Conservation (phyloP, 2,888 invertebrate genomes). For the Globia sparganii region DNA sequence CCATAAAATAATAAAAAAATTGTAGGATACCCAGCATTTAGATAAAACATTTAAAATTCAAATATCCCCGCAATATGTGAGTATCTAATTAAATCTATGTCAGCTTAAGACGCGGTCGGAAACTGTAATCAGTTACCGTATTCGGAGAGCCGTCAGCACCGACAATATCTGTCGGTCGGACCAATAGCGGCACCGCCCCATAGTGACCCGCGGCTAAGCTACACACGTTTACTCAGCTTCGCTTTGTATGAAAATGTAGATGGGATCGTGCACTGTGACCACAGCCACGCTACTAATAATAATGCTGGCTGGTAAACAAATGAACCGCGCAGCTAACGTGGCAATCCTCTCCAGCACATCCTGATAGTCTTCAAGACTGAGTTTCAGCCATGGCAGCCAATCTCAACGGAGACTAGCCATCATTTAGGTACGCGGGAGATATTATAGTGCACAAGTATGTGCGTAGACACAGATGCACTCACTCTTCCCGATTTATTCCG, state of each 20-base stretch:
- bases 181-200: slow-evolving; percentile 15
- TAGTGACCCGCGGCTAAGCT: not conserved
- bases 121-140: slow-evolving; percentile 51
- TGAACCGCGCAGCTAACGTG: not conserved
- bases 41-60: slow-evolving; percentile 56
- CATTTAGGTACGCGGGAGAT: too few species aligned
- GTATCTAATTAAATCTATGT: slow-evolving; percentile 50
- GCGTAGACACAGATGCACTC: too few species aligned
- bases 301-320: not conserved
- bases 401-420: too few species aligned
- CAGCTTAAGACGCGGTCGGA: slow-evolving; percentile 20
- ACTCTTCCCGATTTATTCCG: too few species aligned
- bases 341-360: not conserved
- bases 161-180: slow-evolving; percentile 48
- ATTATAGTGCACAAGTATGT: too few species aligned
- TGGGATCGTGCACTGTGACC: not conserved
- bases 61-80: slow-evolving; percentile 40
- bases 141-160: slow-evolving; percentile 39
- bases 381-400: too few species aligned
- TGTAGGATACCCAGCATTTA: slow-evolving; percentile 9
- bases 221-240: not conserved
- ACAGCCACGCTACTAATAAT: not conserved
- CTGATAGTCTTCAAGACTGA: too few species aligned
- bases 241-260: not conserved
- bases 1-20: slow-evolving; percentile 8